A percentile compares a stretch with the other conserved stretches of the same genome.
Evolutionary conservation across 2,888 invertebrate species (phyloP).

Genomic region (Bombylius major): DNA sequence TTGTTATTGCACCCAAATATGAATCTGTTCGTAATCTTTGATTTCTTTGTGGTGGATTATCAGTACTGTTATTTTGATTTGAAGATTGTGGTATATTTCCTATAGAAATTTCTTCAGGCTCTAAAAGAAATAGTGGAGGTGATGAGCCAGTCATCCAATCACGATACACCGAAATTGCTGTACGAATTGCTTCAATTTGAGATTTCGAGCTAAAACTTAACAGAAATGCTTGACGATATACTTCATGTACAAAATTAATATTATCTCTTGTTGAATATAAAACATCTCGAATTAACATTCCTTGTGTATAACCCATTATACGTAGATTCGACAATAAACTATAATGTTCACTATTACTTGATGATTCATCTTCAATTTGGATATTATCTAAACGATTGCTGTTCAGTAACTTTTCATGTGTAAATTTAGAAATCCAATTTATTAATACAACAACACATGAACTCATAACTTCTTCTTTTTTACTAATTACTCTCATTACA

Average conservation of each 20-base stretch:
- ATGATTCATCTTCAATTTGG: slow-evolving; percentile 27
- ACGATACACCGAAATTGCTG: slow-evolving; percentile 84
- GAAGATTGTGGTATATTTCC: slow-evolving; percentile 16
- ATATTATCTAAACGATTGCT: slow-evolving; percentile 28
- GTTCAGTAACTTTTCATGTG: slow-evolving; percentile 49
- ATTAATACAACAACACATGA: slow-evolving; percentile 72
- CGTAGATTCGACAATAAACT: slow-evolving; percentile 19
- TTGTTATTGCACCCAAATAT: slow-evolving; percentile 69
- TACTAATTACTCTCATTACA: slow-evolving; percentile 44
- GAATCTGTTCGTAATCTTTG: slow-evolving; percentile 66
- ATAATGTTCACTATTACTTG: slow-evolving; percentile 21
- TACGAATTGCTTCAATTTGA: slow-evolving; percentile 75
- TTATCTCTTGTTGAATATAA: slow-evolving; percentile 79
- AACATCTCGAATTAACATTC: slow-evolving; percentile 69
- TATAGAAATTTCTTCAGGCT: slow-evolving; percentile 42
- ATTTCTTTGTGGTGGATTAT: slow-evolving; percentile 38
- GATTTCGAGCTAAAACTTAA: slow-evolving; percentile 58
- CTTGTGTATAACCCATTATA: slow-evolving; percentile 29
- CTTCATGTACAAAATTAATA: slow-evolving; percentile 88
- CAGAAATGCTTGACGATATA: slow-evolving; percentile 85
- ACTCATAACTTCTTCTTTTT: slow-evolving; percentile 52
- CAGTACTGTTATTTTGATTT: slow-evolving; percentile 22
- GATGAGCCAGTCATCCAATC: slow-evolving; percentile 85
- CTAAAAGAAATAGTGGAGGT: slow-evolving; percentile 69
- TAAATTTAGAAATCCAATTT: slow-evolving; percentile 79